These are phyloP conservation scores for Leptosomus discolor DNA, from an alignment of 2,113 vertebrate species.

Conservation along the genomic window DNA sequence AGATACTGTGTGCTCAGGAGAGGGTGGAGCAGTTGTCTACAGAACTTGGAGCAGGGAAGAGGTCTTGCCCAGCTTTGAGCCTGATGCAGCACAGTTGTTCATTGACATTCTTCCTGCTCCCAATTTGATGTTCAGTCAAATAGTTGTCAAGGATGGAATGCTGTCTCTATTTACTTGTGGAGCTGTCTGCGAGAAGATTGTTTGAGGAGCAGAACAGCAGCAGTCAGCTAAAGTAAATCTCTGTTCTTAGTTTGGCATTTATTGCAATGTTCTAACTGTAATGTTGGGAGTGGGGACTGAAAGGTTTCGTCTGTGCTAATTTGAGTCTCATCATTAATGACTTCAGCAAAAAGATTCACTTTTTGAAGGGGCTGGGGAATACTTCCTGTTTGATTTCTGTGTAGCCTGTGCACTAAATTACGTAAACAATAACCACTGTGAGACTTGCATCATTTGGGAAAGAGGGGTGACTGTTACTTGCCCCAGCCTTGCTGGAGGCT, in stretches of 20 bases:
- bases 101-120: not conserved
- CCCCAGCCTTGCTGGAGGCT: too few species aligned
- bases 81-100: not conserved
- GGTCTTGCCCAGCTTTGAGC: not conserved
- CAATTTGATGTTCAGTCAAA: not conserved
- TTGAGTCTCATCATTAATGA: not conserved
- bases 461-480: not conserved
- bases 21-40: not conserved
- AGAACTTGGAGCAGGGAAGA: not conserved
- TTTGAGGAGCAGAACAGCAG: not conserved
- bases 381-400: not conserved
- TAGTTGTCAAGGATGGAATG: not conserved
- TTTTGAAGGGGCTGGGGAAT: not conserved
- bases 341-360: not conserved
- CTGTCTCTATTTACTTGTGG: not conserved
- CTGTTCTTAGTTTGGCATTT: not conserved
- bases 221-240: not conserved
- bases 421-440: not conserved
- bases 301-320: not conserved
- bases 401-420: not conserved
- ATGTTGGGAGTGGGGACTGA: not conserved
- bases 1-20: not conserved
- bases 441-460: not conserved
- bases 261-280: not conserved
- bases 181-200: not conserved